Base-by-base conservation (phyloP, 92 coral and sea anemone genomes). In the Epizoanthus fatuus region DNA sequence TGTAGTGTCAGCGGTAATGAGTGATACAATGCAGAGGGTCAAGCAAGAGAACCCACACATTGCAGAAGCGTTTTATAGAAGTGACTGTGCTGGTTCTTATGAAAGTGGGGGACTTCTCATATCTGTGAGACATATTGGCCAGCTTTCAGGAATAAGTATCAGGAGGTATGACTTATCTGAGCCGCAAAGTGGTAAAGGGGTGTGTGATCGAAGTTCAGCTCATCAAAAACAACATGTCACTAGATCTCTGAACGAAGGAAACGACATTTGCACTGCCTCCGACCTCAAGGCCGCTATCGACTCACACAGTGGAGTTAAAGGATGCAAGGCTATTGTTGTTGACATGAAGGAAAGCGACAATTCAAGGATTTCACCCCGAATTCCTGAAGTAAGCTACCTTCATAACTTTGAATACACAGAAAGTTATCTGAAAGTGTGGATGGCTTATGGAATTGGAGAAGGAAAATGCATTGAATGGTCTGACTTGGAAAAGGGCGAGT, bases 51-150 rank as follows among this genome's bases (percentile, higher is more conserved):
- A 86, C 55, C 80, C 90, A 15, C 72, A 86, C 42, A 55, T 86
- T 5, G 65, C 35, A 9, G 81, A 82, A 76, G 91, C 93, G 59
- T 65, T 47, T 51, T 90, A 84, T 60, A 87, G 90, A 37, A 81
- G 90, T 59, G 91, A 81, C 73, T 86, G 90, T 56, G 93, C 91
- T 29, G 93, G 93, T 47, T 81, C 87, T 32, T 86, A 86, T 81
- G 85, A 72, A 75, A 25, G 84, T 8, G 90, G 85, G 44, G 84
- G 86, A 16, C 45, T 86, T 62, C 86, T 86, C 6, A 38, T 90
- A 62, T 77, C 90, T 6, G 81, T 64, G 57, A 52, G 90, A 47
- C 88, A 84, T 35, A 62, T 81, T 25, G 84, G 77, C 63, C 63
- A 45, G 49, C 69, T 84, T 44, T 54, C 88, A 54, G 89, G 89